These are phyloP conservation scores for Cryptotis parvus DNA, from an alignment of 2,113 vertebrate genomes.

Conservation along the genomic window DNA sequence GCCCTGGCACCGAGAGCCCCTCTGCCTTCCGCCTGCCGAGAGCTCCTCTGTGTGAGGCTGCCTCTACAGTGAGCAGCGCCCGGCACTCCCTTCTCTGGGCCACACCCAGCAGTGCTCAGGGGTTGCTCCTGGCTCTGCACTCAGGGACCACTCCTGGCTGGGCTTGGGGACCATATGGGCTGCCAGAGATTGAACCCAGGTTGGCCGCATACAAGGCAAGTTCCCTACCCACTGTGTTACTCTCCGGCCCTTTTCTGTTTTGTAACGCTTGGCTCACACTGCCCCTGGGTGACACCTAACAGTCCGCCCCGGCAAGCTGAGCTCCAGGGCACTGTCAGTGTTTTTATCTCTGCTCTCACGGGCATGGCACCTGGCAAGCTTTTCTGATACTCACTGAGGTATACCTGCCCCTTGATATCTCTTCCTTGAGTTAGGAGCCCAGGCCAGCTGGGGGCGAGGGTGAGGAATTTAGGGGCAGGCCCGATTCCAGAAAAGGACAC, in stretches of 20 bases:
- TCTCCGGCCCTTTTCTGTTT: background rate
- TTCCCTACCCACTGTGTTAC: too few relatives aligned
- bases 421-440: background rate
- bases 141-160: too few relatives aligned
- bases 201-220: too few relatives aligned
- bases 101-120: too few relatives aligned
- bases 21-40: background rate
- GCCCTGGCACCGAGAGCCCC: background rate
- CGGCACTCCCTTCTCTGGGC: background rate
- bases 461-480: background rate
- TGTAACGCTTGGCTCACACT: background rate
- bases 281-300: background rate
- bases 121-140: too few relatives aligned
- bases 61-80: background rate
- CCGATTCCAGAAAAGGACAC: background rate
- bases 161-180: too few relatives aligned
- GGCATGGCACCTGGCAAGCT: background rate
- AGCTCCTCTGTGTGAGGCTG: background rate
- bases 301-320: background rate
- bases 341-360: background rate
- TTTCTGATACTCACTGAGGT: background rate
- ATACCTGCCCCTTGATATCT: background rate
- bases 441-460: background rate
- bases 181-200: too few relatives aligned
- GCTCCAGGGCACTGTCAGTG: background rate